Percentiles rank a stretch among this genome's conserved stretches.
These are phyloP conservation scores for Macrobrachium rosenbergii DNA, from an alignment of 1,140 invertebrate species.

Conservation along the genomic window DNA sequence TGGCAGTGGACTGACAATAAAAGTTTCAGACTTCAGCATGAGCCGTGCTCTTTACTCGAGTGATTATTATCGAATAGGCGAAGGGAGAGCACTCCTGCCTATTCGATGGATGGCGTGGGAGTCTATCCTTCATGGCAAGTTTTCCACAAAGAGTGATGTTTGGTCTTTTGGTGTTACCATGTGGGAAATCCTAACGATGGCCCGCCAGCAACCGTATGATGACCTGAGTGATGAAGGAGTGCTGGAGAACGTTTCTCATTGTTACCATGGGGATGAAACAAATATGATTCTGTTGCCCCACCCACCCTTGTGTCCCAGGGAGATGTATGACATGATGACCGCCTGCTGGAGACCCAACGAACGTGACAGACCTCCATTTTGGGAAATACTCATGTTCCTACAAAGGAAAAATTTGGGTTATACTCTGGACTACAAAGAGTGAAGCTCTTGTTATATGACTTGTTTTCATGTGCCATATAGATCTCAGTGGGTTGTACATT, in stretches of 20 bases:
- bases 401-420: constrained; percentile 81
- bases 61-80: constrained; percentile 78
- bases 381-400: constrained; percentile 81
- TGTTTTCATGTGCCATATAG: not conserved
- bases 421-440: constrained; percentile 67
- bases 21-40: constrained; percentile 75
- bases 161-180: constrained; percentile 91
- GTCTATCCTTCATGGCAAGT: constrained; percentile 77
- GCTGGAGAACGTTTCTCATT: constrained; percentile 81
- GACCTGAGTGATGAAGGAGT: constrained; percentile 84
- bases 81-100: constrained; percentile 76
- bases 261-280: constrained; percentile 78
- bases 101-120: constrained; percentile 67
- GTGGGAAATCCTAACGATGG: constrained; percentile 91
- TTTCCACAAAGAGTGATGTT: constrained; percentile 87
- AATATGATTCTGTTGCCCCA: constrained; percentile 73
- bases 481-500: not conserved
- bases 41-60: constrained; percentile 77
- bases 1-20: constrained; percentile 69
- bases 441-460: not conserved
- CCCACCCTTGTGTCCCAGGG: constrained; percentile 76
- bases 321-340: constrained; percentile 82
- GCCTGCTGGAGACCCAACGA: constrained; percentile 81
- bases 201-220: constrained; percentile 85
- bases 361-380: constrained; percentile 78